These are phyloP conservation scores for Sterna hirundo DNA, from an alignment of 2,113 vertebrate genomes.

Conservation along the genomic window DNA sequence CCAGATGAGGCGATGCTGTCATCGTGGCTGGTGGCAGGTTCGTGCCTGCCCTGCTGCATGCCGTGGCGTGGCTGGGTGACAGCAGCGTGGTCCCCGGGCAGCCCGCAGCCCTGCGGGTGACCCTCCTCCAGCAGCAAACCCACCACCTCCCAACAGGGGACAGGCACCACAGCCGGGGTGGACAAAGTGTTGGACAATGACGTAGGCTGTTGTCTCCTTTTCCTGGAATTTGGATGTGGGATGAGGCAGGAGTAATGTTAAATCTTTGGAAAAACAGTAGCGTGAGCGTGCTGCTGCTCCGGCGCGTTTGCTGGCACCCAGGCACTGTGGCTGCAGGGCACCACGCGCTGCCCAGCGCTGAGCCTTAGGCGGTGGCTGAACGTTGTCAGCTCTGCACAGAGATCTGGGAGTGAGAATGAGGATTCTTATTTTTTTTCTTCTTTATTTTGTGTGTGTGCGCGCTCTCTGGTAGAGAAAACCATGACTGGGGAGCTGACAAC, in stretches of 20 bases:
- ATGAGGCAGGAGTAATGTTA: neutral
- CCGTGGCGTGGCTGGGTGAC: neutral
- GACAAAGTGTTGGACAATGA: rapidly evolving
- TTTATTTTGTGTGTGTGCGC: too few species aligned
- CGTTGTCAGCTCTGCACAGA: neutral
- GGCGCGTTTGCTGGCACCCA: neutral
- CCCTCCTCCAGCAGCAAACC: neutral
- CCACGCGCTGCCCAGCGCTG: rapidly evolving
- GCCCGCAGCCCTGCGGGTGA: neutral
- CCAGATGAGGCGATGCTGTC: neutral
- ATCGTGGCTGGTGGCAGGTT: neutral
- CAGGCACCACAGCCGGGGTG: rapidly evolving
- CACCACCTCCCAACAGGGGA: neutral
- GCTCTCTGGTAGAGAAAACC: neutral
- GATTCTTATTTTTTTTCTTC: neutral
- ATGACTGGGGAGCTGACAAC: neutral
- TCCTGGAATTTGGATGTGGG: neutral
- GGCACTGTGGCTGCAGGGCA: neutral
- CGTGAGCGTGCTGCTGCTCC: neutral
- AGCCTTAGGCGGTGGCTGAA: neutral
- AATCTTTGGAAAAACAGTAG: too few species aligned
- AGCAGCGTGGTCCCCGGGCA: neutral
- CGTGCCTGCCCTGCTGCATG: neutral
- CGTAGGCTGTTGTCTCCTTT: neutral
- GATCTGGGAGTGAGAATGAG: too few species aligned